These are phyloP conservation scores for Neotragus moschatus DNA, from an alignment of 2,113 vertebrate species.

Conservation along the genomic window DNA sequence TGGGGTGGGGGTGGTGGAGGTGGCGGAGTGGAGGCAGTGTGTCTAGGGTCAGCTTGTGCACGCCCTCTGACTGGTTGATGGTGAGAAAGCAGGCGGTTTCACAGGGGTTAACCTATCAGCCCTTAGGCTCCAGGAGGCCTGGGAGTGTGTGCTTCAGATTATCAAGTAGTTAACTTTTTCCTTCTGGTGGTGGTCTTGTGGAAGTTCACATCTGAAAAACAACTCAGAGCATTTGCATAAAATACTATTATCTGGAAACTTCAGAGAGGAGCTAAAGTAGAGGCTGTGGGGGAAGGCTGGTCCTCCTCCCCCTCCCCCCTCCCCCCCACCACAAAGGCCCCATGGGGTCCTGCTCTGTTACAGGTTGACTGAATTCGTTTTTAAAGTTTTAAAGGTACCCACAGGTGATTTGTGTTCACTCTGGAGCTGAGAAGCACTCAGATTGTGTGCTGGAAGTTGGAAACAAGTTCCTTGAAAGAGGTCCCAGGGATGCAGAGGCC, in stretches of 20 bases:
- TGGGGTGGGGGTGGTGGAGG: no score
- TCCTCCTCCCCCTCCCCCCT: fast-evolving
- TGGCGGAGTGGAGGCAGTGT: no score
- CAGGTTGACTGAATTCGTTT: not conserved
- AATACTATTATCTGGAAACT: not conserved
- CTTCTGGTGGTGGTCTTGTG: not conserved
- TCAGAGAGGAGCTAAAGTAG: not conserved
- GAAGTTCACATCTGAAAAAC: not conserved
- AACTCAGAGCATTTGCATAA: not conserved
- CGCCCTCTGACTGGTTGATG: not conserved
- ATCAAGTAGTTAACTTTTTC: not conserved
- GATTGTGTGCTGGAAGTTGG: not conserved
- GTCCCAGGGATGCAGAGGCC: not conserved
- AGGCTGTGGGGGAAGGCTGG: not conserved
- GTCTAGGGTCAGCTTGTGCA: not conserved
- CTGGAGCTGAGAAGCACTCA: not conserved
- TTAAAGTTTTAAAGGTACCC: not conserved
- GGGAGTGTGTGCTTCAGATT: not conserved
- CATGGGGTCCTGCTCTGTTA: not conserved
- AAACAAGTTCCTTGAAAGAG: not conserved
- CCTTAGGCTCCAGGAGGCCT: not conserved
- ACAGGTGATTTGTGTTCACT: not conserved
- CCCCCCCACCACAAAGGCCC: not conserved
- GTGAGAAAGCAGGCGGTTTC: not conserved
- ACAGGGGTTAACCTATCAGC: not conserved